A percentile compares a stretch with the other conserved stretches of the same genome.
phyloP scores from a whole-genome alignment of 92 coral and sea anemone species.

The Zoanthus sociatus region DNA sequence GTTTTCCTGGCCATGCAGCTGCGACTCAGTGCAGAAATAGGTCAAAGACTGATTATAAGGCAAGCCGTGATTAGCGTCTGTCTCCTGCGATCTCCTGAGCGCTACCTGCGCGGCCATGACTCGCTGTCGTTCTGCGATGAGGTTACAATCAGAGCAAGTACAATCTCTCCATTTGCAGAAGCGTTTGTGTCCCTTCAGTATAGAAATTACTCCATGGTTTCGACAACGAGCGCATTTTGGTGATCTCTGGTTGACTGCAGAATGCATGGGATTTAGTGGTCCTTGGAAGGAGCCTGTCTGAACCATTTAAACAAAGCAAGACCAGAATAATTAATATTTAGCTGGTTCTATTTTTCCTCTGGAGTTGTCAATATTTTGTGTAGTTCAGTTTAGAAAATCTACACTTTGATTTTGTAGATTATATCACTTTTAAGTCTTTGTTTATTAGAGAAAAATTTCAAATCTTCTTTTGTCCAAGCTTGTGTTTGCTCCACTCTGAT shows the following conservation, averaged over 20 bases:
- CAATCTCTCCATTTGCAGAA: constrained; percentile 99
- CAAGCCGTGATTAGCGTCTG: constrained; percentile 58
- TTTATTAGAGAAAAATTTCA: constrained; percentile 4
- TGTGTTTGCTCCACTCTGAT: constrained; percentile 17
- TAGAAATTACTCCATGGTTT: constrained; percentile 96
- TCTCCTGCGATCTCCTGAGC: constrained; percentile 93
- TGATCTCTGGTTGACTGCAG: constrained; percentile 71
- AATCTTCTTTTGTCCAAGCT: constrained; percentile 2
- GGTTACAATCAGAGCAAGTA: constrained; percentile 92
- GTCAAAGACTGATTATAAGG: constrained; percentile 26
- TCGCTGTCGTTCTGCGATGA: constrained; percentile 96
- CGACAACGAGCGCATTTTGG: constrained; percentile 99
- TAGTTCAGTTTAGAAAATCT: constrained; percentile 4
- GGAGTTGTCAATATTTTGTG: constrained; percentile 5
- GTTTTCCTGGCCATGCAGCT: constrained; percentile 11
- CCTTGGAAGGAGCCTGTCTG: constrained; percentile 54
- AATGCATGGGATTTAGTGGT: constrained; percentile 29
- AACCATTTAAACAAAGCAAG: constrained; percentile 38
- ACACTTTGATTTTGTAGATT: constrained; percentile 19
- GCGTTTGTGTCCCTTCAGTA: constrained; percentile 97
- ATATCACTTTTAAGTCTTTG: constrained; percentile 8
- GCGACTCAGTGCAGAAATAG: constrained; percentile 9
- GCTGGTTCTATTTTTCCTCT: not conserved
- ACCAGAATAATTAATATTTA: not conserved
- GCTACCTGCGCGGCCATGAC: constrained; percentile 99